phyloP scores from a whole-genome alignment of 2,888 invertebrate genomes.

The Sphinx pinastri region DNA sequence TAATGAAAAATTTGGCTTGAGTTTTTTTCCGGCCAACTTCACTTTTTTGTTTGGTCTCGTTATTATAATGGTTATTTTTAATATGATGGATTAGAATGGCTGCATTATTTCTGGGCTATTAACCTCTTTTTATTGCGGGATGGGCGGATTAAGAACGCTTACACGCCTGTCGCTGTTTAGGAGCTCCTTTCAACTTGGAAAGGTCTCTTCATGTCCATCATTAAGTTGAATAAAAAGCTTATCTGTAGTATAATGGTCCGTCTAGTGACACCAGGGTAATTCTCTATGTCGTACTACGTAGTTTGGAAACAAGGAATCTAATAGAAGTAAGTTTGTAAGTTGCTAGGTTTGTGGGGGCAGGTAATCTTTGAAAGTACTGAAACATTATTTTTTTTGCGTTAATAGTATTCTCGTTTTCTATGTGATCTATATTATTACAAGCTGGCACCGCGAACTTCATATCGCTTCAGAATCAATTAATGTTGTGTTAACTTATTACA shows the following conservation, averaged over 20 bases:
- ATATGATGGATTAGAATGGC: slow-evolving; percentile 26
- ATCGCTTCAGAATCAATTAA: too few species aligned
- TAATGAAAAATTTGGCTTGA: slow-evolving; percentile 63
- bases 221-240: not conserved
- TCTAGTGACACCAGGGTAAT: too few species aligned
- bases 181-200: not conserved
- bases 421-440: too few species aligned
- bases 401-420: too few species aligned
- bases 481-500: too few species aligned
- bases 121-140: slow-evolving; percentile 11
- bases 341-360: too few species aligned
- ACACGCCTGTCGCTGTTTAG: slow-evolving; percentile 4
- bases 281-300: too few species aligned
- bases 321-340: too few species aligned
- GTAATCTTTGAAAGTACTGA: too few species aligned
- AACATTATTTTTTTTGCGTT: too few species aligned
- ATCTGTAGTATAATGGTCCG: not conserved
- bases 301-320: too few species aligned
- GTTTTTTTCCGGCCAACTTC: slow-evolving; percentile 25
- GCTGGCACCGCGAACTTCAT: too few species aligned
- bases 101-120: slow-evolving; percentile 22
- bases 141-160: not conserved
- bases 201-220: not conserved
- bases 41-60: slow-evolving; percentile 29
- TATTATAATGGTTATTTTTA: slow-evolving; percentile 28